phyloP scores from a whole-genome alignment of 2,888 invertebrate species.

The Hipparchia semele region DNA sequence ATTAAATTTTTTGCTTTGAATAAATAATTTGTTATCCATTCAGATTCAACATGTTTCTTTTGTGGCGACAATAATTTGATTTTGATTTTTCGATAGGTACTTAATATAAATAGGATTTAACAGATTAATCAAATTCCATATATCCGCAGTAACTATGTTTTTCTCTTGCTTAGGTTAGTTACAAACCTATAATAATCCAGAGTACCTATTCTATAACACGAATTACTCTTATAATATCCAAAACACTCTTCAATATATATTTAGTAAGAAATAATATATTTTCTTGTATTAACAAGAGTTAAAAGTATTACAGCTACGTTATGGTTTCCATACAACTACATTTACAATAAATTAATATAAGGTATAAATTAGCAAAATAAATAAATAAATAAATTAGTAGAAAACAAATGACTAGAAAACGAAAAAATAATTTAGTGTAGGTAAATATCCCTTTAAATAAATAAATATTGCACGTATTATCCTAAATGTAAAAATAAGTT shows the following conservation, averaged over 20 bases:
- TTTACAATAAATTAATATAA: conserved; percentile 33
- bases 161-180: conserved; percentile 7
- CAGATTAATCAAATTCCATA: not conserved
- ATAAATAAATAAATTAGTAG: conserved; percentile 37
- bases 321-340: conserved; percentile 6
- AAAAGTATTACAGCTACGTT: not conserved
- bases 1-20: no score
- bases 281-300: not conserved
- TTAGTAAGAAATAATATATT: not conserved
- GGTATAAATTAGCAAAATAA: conserved; percentile 47
- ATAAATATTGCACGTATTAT: conserved; percentile 68
- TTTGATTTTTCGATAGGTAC: no score
- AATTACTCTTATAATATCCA: not conserved
- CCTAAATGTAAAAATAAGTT: conserved; percentile 41
- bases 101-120: not conserved
- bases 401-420: conserved; percentile 28
- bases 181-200: conserved; percentile 1
- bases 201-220: not conserved
- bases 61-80: no score
- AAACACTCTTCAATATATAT: not conserved
- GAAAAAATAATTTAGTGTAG: conserved; percentile 50
- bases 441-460: conserved; percentile 53
- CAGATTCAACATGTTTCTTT: no score
- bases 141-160: not conserved
- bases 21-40: no score